Conservation (phyloP, 2,888 invertebrate genomes). For the Habroteleia sp. region DNA sequence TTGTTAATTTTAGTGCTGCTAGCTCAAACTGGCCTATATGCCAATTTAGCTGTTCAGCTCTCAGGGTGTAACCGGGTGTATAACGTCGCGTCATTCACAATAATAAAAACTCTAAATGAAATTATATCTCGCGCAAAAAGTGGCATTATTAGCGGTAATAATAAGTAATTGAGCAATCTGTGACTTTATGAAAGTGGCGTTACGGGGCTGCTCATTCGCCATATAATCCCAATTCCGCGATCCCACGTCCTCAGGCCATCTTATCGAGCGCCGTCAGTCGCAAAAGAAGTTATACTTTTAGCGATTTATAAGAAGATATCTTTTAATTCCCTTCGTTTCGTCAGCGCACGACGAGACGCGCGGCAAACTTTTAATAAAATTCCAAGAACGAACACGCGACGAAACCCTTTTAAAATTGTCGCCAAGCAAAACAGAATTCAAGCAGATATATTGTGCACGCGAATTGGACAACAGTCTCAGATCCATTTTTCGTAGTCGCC, state of each 20-base stretch:
- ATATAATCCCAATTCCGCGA: constrained; percentile 48
- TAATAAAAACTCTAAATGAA: constrained; percentile 52
- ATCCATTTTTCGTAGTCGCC: constrained; percentile 26
- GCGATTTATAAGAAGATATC: constrained; percentile 73
- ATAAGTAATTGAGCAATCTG: constrained; percentile 57
- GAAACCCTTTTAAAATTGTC: constrained; percentile 68
- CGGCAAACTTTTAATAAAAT: constrained; percentile 75
- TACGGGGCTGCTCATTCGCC: constrained; percentile 44
- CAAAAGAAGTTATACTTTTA: constrained; percentile 61
- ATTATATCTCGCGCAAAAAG: constrained; percentile 41
- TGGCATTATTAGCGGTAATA: constrained; percentile 45
- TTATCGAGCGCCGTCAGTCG: constrained; percentile 48
- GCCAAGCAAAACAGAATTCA: constrained; percentile 69
- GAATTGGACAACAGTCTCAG: constrained; percentile 40
- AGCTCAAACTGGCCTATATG: too few species aligned
- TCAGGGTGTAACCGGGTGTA: too few species aligned
- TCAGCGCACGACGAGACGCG: constrained; percentile 60
- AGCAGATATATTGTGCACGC: too few species aligned
- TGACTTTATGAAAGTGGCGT: constrained; percentile 58
- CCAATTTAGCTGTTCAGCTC: too few species aligned
- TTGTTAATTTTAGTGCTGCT: too few species aligned
- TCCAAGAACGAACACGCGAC: constrained; percentile 59
- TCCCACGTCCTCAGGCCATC: constrained; percentile 40
- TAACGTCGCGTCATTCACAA: constrained; percentile 43
- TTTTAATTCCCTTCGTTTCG: constrained; percentile 73